Evolutionary conservation across 2,797 vertebrate genomes (phyloP).

Genomic region (Hydrophis major): DNA sequence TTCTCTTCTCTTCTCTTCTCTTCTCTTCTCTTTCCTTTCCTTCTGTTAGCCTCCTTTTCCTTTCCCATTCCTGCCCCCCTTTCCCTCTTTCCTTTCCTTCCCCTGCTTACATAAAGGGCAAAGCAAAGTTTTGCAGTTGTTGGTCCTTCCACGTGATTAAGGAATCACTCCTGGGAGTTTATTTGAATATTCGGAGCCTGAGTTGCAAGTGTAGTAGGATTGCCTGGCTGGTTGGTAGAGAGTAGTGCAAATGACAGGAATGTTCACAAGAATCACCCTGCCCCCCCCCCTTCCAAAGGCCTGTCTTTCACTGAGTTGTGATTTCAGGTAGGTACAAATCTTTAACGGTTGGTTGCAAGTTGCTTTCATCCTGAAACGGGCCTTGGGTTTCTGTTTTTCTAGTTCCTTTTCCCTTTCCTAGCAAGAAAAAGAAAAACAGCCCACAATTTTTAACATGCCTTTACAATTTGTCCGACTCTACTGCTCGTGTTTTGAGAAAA

Average conservation of each 20-base stretch:
- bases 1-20: too few species aligned
- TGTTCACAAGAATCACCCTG: too few species aligned
- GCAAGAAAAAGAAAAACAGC: neutral
- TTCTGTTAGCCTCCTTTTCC: too few species aligned
- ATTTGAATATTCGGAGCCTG: neutral
- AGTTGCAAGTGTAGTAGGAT: neutral
- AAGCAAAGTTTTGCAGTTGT: neutral
- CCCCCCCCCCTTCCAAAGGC: too few species aligned
- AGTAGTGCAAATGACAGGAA: neutral
- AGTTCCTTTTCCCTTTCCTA: neutral
- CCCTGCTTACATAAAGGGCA: neutral
- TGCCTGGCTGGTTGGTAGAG: neutral
- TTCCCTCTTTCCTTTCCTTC: too few species aligned
- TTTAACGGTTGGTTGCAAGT: neutral
- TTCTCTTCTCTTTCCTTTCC: too few species aligned
- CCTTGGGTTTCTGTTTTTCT: neutral
- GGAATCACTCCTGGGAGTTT: neutral
- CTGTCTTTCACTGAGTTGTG: neutral
- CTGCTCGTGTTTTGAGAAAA: neutral
- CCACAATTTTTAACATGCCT: neutral
- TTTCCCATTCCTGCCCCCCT: too few species aligned
- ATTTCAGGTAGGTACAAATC: neutral
- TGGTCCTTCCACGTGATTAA: fast-evolving
- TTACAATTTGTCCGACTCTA: neutral
- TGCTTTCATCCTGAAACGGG: neutral